These are phyloP conservation scores for Harpegnathos saltator DNA, from an alignment of 1,140 invertebrate genomes.

Conservation along the genomic window DNA sequence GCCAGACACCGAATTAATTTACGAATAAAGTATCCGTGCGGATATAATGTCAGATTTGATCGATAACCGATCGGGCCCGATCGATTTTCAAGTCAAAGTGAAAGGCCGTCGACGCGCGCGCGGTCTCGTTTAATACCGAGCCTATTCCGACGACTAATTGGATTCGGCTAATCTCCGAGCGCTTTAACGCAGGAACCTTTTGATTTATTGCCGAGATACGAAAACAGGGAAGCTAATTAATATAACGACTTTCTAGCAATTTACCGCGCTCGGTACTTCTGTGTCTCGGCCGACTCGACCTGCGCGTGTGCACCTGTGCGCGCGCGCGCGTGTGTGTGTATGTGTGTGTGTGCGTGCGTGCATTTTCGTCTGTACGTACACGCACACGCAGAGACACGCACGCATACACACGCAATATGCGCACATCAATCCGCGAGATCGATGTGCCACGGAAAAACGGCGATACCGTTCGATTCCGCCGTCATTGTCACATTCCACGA, in stretches of 20 bases:
- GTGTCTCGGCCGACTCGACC: too few relatives aligned
- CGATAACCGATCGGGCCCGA: conserved; percentile 42
- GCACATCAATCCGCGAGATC: conserved; percentile 11
- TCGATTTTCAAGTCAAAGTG: conserved; percentile 43
- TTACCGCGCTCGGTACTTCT: background rate
- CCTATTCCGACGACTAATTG: conserved; percentile 54
- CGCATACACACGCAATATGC: too few relatives aligned
- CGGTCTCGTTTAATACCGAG: conserved; percentile 44
- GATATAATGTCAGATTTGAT: conserved; percentile 52
- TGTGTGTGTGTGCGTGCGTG: too few relatives aligned
- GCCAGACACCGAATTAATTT: conserved; percentile 50
- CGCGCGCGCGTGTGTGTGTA: too few relatives aligned
- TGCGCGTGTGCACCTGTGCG: too few relatives aligned
- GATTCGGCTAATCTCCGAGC: conserved; percentile 47
- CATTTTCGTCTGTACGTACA: too few relatives aligned
- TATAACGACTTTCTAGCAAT: conserved; percentile 54
- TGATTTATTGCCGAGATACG: conserved; percentile 44
- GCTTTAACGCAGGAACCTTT: conserved; percentile 4
- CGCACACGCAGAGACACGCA: too few relatives aligned
- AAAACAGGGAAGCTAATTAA: conserved; percentile 48
- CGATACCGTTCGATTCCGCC: conserved; percentile 66
- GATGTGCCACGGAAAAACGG: conserved; percentile 44
- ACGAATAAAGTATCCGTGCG: conserved; percentile 39
- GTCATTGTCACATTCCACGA: conserved; percentile 57
- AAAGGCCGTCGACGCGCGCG: conserved; percentile 34